Percentiles rank a stretch among this genome's conserved stretches.
phyloP scores from a whole-genome alignment of 2,113 vertebrate genomes.

The Dissostichus mawsoni region DNA sequence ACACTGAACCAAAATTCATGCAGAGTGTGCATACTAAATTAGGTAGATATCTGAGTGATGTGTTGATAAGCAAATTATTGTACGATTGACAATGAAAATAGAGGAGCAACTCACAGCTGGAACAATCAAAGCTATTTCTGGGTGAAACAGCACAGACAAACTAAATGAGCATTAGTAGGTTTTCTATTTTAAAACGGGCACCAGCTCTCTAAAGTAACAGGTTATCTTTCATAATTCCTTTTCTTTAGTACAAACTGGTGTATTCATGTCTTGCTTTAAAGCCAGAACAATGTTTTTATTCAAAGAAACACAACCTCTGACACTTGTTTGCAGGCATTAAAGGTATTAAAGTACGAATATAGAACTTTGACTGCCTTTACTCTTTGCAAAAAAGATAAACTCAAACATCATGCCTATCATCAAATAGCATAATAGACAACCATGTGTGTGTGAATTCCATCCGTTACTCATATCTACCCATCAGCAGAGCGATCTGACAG shows the following conservation, averaged over 20 bases:
- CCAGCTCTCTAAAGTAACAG: background rate
- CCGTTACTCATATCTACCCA: constrained; percentile 64
- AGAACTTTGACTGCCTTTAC: constrained; percentile 45
- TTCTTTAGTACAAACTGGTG: background rate
- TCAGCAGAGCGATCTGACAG: constrained; percentile 58
- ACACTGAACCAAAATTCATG: background rate
- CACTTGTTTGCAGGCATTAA: background rate
- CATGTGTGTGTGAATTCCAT: constrained; percentile 48
- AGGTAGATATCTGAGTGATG: background rate
- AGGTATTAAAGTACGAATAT: background rate
- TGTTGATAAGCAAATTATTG: background rate
- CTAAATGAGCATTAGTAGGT: background rate
- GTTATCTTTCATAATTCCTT: background rate
- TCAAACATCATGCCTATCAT: constrained; percentile 41
- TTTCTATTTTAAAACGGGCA: background rate
- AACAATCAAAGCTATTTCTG: background rate
- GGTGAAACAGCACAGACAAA: background rate
- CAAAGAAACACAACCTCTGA: background rate
- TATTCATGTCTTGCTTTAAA: too few species aligned
- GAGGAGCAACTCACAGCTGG: background rate
- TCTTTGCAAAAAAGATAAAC: constrained; percentile 32
- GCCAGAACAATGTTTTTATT: too few species aligned
- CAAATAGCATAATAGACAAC: constrained; percentile 31
- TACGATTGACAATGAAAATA: background rate
- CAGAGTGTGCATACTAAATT: background rate